Percentiles rank a stretch among this genome's conserved stretches.
phyloP scores from a whole-genome alignment of 2,797 vertebrate species.

The Hemitrygon akajei region DNA sequence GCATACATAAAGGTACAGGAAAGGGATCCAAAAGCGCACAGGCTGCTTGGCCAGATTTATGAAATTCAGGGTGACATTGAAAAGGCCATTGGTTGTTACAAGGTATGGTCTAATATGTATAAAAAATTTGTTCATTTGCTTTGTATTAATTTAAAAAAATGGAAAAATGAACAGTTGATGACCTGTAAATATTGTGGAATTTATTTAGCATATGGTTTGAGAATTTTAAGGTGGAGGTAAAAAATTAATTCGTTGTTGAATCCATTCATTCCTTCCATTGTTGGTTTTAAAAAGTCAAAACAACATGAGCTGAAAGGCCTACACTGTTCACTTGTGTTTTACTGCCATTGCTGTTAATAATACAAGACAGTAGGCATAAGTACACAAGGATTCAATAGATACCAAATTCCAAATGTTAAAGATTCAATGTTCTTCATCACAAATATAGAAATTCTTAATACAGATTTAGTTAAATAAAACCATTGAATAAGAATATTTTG shows the following conservation, averaged over 20 bases:
- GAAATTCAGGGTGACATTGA: slow-evolving; percentile 79
- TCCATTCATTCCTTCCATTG: background rate
- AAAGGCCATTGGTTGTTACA: slow-evolving; percentile 91
- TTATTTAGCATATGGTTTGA: background rate
- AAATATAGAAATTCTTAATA: background rate
- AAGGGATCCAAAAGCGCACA: slow-evolving; percentile 93
- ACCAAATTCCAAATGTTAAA: background rate
- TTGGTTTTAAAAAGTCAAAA: background rate
- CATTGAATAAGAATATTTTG: background rate
- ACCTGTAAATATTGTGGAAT: background rate
- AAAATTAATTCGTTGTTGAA: background rate
- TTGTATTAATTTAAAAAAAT: background rate
- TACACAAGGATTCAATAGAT: background rate
- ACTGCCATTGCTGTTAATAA: background rate
- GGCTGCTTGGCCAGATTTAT: slow-evolving; percentile 87
- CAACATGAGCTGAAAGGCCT: too few species aligned
- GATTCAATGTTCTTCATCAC: background rate
- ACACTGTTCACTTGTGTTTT: too few species aligned
- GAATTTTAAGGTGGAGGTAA: background rate
- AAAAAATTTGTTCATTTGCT: background rate
- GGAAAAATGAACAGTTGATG: background rate
- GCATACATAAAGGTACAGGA: slow-evolving; percentile 84
- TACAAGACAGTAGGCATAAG: background rate
- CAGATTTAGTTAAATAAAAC: background rate
- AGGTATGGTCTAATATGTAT: slow-evolving; percentile 57